These are phyloP conservation scores for Aphaenogaster rudis DNA, from an alignment of 1,140 invertebrate species.

Conservation along the genomic window DNA sequence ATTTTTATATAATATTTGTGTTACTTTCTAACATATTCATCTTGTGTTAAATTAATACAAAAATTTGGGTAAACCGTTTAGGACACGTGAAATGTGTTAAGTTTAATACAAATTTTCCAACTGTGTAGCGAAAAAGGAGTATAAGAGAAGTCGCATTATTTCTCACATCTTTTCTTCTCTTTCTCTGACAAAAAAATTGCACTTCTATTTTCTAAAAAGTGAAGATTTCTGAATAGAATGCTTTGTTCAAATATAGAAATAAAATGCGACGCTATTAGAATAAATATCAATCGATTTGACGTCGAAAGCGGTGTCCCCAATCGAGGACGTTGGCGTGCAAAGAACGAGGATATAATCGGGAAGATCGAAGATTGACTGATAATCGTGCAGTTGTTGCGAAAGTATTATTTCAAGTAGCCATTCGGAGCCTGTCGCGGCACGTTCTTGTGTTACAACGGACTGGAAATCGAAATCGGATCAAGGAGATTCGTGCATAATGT, in stretches of 20 bases:
- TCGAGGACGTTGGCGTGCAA: not conserved
- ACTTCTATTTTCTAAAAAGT: not conserved
- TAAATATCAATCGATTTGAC: not conserved
- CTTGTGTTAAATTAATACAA: too few species aligned
- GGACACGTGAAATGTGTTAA: too few species aligned
- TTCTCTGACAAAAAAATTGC: not conserved
- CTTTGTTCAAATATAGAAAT: not conserved
- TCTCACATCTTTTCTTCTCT: not conserved
- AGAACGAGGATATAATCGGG: slow-evolving; percentile 1
- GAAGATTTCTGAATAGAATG: not conserved
- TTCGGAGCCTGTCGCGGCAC: not conserved
- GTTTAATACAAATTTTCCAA: too few species aligned
- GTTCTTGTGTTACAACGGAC: slow-evolving; percentile 12
- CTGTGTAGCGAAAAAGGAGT: not conserved
- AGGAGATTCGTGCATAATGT: slow-evolving; percentile 29
- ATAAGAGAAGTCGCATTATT: not conserved
- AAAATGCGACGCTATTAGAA: slow-evolving; percentile 7
- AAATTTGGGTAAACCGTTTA: too few species aligned
- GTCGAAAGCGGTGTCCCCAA: not conserved
- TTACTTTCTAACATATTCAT: too few species aligned
- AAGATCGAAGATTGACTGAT: not conserved
- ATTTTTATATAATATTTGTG: too few species aligned
- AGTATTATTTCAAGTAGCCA: not conserved
- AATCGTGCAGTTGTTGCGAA: not conserved
- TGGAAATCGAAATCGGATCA: slow-evolving; percentile 53